Evolutionary conservation across 1,140 invertebrate genomes (phyloP), one percentile per base, ranked within the genome.

Genomic region (Drosophila eugracilis): DNA sequence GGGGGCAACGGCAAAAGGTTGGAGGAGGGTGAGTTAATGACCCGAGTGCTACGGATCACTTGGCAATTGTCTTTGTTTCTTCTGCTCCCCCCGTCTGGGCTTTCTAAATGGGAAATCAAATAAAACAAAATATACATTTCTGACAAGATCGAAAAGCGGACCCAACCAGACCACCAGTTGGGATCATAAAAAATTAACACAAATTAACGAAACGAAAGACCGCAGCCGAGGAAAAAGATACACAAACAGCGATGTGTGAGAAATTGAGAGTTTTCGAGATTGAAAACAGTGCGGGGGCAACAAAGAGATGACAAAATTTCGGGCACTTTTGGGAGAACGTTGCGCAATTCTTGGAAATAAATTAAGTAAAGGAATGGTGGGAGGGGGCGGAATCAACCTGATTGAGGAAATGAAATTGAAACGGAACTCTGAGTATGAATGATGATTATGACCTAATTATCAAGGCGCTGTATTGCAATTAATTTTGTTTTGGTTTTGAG

Each of bases 21-120:
- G 63, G 26, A 22, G 63, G 26, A 57, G 63, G 72, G 50, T 58
- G 52, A 86, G 83, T 86, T 86, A 86, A 86, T 88, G 81, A 86
- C 83, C 81, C 83, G 76, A 77, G 69, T 48, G 60, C 52, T 54
- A 75, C 72, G 67, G 81, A 85, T 81, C 81, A 67, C 49, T 79
- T 66, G 48, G 81, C 77, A 86, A 74, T 86, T 85, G 81, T 70
- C 81, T 85, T 85, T 85, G 81, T 72, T 47, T 44, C 39, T 42
- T 15, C 17, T 36, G n/a, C n/a, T n/a, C n/a, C n/a, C 12, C 45
- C 53, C 49, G 22, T 52, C 48, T 30, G 30, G 54, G 69, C 63
- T 85, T 80, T 80, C 81, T 78, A 86, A 86, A 85, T 86, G 81
- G 76, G 79, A 78, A 86, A 88, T 73, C 81, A 86, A 88, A 86